Base-by-base conservation (phyloP, 92 coral and sea anemone genomes). In the Meandrina meandrites region DNA sequence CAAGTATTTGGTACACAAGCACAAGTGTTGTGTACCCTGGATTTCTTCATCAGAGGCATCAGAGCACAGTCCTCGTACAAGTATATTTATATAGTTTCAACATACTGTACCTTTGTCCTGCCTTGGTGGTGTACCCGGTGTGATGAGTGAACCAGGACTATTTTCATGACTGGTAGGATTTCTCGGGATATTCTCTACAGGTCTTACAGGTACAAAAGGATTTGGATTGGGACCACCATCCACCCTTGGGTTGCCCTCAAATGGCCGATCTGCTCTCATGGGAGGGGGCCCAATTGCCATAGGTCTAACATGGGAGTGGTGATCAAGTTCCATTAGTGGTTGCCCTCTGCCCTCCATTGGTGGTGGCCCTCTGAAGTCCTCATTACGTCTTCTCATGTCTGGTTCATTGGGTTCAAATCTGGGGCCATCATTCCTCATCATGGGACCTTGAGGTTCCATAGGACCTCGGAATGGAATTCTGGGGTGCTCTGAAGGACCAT, bases 331-430 rank as follows among this genome's bases (percentile, higher is more conserved):
- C 62, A 83, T 58, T 17, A 84, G 93, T 48, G 53, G 53, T 54
- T 86, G 92, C 40, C 93, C 90, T 69, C 86, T 84, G 73, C 48
- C 48, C 48, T 89, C 84, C 62, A 83, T 58, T 22, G 86, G 93
- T 4, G 53, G 53, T 53, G 88, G 92, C 40, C 93, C 91, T 58
- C 86, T 84, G 74, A 84, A 88, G 48, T 91, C 89, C 64, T 86
- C 84, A 58, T 74, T 86, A 50, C 27, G 89, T 27, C 60, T 60
- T 24, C 83, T 80, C 78, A 82, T 75, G 35, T 84, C 92, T 22
- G 89, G 81, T 53, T 79, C 79, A 32, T 79, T 67, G 21, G 76
- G 57, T 37, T 79, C 82, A 68, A 87, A 90, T 40, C 91, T 79
- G 75, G 86, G 84, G 27, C 80, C 70, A 16, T 84, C 92, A 51